These are phyloP conservation scores for Cotesia typhae DNA, from an alignment of 1,140 invertebrate genomes.

Conservation along the genomic window DNA sequence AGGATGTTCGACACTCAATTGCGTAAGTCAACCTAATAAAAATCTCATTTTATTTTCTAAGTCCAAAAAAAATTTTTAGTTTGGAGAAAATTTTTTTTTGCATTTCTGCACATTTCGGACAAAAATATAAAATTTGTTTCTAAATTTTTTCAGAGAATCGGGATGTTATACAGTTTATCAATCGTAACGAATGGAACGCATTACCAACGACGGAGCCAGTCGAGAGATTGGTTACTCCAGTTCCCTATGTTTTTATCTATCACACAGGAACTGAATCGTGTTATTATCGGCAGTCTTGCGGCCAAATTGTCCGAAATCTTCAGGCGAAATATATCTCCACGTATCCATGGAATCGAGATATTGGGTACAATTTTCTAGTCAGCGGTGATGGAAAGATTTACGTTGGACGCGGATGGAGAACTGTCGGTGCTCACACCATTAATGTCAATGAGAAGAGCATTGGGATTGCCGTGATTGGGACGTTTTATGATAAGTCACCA, in stretches of 20 bases:
- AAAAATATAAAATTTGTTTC: no score
- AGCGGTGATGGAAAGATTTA: conserved; percentile 82
- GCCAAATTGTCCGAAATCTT: conserved; percentile 66
- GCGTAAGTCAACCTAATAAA: no score
- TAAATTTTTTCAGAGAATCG: no score
- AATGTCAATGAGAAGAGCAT: conserved; percentile 76
- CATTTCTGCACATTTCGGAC: no score
- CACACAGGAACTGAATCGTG: conserved; percentile 72
- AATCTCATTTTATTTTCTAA: no score
- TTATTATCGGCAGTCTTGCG: conserved; percentile 64
- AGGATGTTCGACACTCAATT: no score
- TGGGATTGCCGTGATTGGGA: conserved; percentile 76
- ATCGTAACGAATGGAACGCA: conserved; percentile 73
- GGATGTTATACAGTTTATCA: conserved; percentile 60
- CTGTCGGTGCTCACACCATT: conserved; percentile 76
- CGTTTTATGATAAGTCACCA: conserved; percentile 63
- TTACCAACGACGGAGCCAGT: conserved; percentile 63
- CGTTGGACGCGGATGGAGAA: conserved; percentile 78
- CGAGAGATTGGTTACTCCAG: conserved; percentile 67
- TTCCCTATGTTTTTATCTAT: conserved; percentile 80
- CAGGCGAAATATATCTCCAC: conserved; percentile 80
- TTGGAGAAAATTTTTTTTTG: no score
- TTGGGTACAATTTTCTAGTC: conserved; percentile 78
- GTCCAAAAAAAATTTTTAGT: no score
- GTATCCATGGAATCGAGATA: conserved; percentile 71